These are phyloP conservation scores for Cyanoramphus novaezelandiae DNA, from an alignment of 2,113 vertebrate species.

Conservation along the genomic window DNA sequence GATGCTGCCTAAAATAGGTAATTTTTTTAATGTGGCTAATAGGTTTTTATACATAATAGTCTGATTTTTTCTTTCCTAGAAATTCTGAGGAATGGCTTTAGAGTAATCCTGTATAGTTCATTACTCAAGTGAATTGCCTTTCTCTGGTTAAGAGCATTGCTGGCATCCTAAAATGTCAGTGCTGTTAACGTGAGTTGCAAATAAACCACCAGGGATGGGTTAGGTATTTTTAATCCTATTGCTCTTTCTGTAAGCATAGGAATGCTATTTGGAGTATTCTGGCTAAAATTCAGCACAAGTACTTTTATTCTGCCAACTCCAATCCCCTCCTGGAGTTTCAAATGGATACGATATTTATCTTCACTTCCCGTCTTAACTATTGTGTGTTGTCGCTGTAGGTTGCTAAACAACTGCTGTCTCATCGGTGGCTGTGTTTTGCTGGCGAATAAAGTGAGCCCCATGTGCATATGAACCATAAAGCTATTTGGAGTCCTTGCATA, in stretches of 20 bases:
- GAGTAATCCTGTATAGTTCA: not conserved
- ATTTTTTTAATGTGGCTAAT: not conserved
- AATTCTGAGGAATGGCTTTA: not conserved
- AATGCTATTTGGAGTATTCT: not conserved
- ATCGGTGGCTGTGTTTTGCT: slow-evolving; percentile 2
- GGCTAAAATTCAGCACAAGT: slow-evolving; percentile 30
- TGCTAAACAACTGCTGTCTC: slow-evolving; percentile 63
- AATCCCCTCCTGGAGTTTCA: slow-evolving; percentile 53
- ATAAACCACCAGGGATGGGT: not conserved
- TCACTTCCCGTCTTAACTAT: slow-evolving; percentile 1
- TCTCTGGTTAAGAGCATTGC: not conserved
- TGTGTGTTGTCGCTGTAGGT: slow-evolving; percentile 44
- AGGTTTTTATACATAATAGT: not conserved
- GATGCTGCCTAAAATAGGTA: not conserved
- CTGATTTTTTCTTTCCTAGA: not conserved
- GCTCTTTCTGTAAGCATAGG: slow-evolving; percentile 11
- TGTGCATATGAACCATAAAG: slow-evolving; percentile 16
- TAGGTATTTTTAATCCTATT: slow-evolving; percentile 32
- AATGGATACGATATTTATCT: slow-evolving; percentile 48
- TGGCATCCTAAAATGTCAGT: not conserved
- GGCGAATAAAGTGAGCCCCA: not conserved
- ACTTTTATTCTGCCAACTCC: slow-evolving; percentile 34
- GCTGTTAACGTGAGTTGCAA: not conserved
- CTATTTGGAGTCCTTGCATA: slow-evolving; percentile 45
- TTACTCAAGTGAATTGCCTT: not conserved